These are phyloP conservation scores for Petaurus breviceps DNA, from an alignment of 2,113 vertebrate genomes.

Conservation along the genomic window DNA sequence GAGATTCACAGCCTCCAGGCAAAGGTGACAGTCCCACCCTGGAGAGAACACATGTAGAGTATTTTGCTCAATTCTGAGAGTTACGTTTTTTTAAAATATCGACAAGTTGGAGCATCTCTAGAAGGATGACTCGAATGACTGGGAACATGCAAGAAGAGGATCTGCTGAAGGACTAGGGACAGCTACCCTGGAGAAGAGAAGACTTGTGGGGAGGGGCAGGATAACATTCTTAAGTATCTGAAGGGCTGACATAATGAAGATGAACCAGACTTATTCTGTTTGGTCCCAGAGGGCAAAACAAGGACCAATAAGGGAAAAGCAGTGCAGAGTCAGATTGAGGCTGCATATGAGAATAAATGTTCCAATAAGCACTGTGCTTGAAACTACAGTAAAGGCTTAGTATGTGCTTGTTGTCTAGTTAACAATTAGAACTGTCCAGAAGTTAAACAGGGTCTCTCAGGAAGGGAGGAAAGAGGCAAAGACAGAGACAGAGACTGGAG, in stretches of 20 bases:
- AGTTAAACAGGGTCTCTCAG: background rate
- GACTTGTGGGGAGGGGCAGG: background rate
- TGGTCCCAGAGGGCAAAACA: background rate
- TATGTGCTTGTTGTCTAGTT: background rate
- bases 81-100: no score
- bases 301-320: no score
- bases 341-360: background rate
- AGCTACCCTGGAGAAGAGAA: background rate
- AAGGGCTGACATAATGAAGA: background rate
- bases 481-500: no score
- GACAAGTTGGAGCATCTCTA: no score
- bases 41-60: no score
- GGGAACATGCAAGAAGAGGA: background rate
- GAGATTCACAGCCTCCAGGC: no score
- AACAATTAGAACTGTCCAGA: background rate
- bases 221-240: background rate
- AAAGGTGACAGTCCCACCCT: no score
- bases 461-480: background rate
- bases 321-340: background rate
- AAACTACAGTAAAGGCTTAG: background rate
- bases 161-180: background rate
- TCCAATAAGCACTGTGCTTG: no score
- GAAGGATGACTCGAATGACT: no score
- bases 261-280: background rate
- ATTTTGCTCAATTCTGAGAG: no score